These are phyloP conservation scores for Lota lota DNA, from an alignment of 2,113 vertebrate species.

Conservation along the genomic window DNA sequence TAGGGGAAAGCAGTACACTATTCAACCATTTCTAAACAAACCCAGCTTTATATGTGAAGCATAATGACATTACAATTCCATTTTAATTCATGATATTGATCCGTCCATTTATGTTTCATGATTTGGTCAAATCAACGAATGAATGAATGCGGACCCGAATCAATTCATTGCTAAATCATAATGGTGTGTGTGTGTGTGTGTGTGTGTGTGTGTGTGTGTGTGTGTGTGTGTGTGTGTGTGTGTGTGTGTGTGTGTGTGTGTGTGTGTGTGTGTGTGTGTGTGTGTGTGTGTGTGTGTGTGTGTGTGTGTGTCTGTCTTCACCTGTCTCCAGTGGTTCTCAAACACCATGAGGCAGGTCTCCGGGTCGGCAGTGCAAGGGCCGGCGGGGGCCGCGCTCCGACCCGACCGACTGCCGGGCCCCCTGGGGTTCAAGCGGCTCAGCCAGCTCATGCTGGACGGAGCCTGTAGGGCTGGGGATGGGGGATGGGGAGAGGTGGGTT, in stretches of 20 bases:
- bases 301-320: constrained; percentile 45
- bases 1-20: neutral
- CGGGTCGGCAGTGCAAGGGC: constrained; percentile 86
- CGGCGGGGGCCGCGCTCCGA: constrained; percentile 73
- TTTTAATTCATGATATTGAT: no score
- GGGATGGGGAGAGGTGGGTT: no score
- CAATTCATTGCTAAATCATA: no score
- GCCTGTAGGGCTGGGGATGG: constrained; percentile 17
- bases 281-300: no score
- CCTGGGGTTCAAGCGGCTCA: constrained; percentile 88
- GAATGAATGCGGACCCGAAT: no score
- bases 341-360: constrained; percentile 98
- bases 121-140: no score
- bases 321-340: constrained; percentile 97
- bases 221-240: neutral
- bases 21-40: no score
- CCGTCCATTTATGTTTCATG: no score
- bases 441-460: constrained; percentile 88
- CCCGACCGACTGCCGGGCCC: constrained; percentile 72
- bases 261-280: no score
- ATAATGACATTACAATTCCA: no score
- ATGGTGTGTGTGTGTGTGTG: no score
- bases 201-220: neutral
- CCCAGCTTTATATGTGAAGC: no score
- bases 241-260: neutral